phyloP scores from a whole-genome alignment of 2,888 invertebrate genomes.

The Apamea anceps region DNA sequence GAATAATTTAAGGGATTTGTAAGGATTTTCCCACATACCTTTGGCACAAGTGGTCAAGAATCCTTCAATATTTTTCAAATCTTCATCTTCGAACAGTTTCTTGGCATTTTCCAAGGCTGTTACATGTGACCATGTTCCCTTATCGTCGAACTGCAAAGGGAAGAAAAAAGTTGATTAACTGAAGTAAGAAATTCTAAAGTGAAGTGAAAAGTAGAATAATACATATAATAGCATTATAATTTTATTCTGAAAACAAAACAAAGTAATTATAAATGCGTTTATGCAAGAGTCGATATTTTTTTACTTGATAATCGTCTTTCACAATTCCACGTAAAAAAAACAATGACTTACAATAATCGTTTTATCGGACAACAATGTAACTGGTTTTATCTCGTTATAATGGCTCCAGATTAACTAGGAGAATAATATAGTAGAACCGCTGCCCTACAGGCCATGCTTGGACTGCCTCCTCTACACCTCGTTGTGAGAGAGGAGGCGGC shows the following conservation, averaged over 20 bases:
- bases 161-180: background rate
- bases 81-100: constrained; percentile 74
- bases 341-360: background rate
- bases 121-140: constrained; percentile 74
- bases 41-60: constrained; percentile 67
- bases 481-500: too few species aligned
- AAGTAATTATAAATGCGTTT: background rate
- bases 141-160: constrained; percentile 75
- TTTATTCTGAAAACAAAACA: background rate
- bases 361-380: background rate
- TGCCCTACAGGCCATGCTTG: too few species aligned
- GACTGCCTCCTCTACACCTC: too few species aligned
- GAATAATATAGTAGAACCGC: too few species aligned
- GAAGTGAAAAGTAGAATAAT: background rate
- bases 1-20: background rate
- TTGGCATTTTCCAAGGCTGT: constrained; percentile 73
- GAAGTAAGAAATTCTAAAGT: background rate
- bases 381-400: background rate
- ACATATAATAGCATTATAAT: background rate
- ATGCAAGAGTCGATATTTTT: background rate
- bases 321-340: background rate
- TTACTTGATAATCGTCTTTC: too few species aligned
- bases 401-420: background rate
- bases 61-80: constrained; percentile 72
- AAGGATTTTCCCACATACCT: constrained; percentile 33